A percentile compares a stretch with the other conserved stretches of the same genome.
phyloP scores from a whole-genome alignment of 2,113 vertebrate genomes.

The Coryphaenoides rupestris region DNA sequence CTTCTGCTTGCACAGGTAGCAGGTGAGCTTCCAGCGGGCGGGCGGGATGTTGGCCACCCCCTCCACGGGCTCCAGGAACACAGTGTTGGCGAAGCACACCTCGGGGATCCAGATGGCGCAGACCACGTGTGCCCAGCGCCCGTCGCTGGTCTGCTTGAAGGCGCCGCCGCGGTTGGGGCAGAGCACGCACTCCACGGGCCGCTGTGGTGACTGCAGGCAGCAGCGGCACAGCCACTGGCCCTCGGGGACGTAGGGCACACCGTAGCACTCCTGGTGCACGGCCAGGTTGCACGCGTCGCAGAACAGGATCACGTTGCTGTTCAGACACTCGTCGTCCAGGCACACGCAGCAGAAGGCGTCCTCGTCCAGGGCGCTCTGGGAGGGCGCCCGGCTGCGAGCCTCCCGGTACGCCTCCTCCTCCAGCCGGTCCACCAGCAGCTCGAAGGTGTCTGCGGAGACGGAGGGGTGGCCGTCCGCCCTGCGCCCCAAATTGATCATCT shows the following conservation, averaged over 20 bases:
- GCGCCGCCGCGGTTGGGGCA: slow-evolving; percentile 95
- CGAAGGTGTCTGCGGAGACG: slow-evolving; percentile 85
- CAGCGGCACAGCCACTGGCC: slow-evolving; percentile 98
- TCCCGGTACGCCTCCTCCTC: slow-evolving; percentile 94
- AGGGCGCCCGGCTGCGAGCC: slow-evolving; percentile 80
- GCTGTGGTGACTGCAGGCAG: slow-evolving; percentile 92
- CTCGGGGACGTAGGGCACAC: slow-evolving; percentile 94
- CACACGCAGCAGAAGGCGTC: slow-evolving; percentile 98
- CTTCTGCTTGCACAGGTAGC: slow-evolving; percentile 96
- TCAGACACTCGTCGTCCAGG: slow-evolving; percentile 97
- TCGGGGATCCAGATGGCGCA: slow-evolving; percentile 99
- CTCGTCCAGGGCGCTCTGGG: slow-evolving; percentile 86
- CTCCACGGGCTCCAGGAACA: slow-evolving; percentile 96
- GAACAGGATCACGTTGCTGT: slow-evolving; percentile 97
- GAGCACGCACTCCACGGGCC: slow-evolving; percentile 90
- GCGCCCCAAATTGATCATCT: slow-evolving; percentile 89
- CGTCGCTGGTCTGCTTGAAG: slow-evolving; percentile 96
- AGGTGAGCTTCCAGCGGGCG: slow-evolving; percentile 93
- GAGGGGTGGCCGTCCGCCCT: slow-evolving; percentile 77
- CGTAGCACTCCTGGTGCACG: slow-evolving; percentile 97
- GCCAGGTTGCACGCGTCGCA: slow-evolving; percentile 97
- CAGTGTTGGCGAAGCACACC: slow-evolving; percentile 96
- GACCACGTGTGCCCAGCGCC: slow-evolving; percentile 94
- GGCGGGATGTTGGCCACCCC: slow-evolving; percentile 90
- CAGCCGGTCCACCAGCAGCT: slow-evolving; percentile 87